Evolutionary conservation across 2,888 invertebrate genomes (phyloP).

Genomic region (Azorinus chamasolen): DNA sequence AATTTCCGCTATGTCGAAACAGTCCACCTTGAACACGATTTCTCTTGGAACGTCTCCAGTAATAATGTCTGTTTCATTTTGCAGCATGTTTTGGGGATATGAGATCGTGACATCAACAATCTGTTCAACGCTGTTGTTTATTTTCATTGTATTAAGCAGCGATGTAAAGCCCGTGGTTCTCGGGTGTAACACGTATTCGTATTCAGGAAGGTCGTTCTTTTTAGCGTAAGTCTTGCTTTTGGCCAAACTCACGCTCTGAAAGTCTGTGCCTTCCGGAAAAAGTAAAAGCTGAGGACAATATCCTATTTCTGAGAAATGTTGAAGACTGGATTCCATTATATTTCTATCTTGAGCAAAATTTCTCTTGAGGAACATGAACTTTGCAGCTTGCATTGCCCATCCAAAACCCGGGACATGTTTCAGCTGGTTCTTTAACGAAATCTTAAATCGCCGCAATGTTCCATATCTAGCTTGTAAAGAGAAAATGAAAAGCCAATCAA

Average conservation of each 20-base stretch:
- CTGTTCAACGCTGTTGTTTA: conserved; percentile 90
- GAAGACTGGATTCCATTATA: conserved; percentile 38
- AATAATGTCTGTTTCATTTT: conserved; percentile 91
- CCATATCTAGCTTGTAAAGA: conserved; percentile 90
- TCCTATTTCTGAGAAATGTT: conserved; percentile 28
- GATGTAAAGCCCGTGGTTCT: conserved; percentile 91
- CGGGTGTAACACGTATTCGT: conserved; percentile 93
- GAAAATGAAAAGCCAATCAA: conserved; percentile 97
- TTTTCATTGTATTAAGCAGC: conserved; percentile 86
- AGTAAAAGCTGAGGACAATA: conserved; percentile 89
- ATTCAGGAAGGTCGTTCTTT: conserved; percentile 89
- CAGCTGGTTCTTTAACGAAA: conserved; percentile 52
- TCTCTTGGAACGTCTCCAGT: conserved; percentile 92
- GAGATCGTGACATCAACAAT: conserved; percentile 94
- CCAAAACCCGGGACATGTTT: conserved; percentile 51
- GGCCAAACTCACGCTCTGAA: conserved; percentile 90
- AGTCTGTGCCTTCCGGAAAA: conserved; percentile 95
- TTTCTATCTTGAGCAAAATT: conserved; percentile 48
- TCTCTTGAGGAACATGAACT: conserved; percentile 51
- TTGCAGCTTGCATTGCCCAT: conserved; percentile 62
- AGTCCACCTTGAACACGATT: conserved; percentile 92
- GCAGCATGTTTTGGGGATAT: conserved; percentile 92
- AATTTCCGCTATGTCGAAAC: conserved; percentile 68
- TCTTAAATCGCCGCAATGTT: conserved; percentile 71
- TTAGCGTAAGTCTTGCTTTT: conserved; percentile 91